Evolutionary conservation across 1,140 invertebrate genomes (phyloP).

Genomic region (Xylocopa sonorina): DNA sequence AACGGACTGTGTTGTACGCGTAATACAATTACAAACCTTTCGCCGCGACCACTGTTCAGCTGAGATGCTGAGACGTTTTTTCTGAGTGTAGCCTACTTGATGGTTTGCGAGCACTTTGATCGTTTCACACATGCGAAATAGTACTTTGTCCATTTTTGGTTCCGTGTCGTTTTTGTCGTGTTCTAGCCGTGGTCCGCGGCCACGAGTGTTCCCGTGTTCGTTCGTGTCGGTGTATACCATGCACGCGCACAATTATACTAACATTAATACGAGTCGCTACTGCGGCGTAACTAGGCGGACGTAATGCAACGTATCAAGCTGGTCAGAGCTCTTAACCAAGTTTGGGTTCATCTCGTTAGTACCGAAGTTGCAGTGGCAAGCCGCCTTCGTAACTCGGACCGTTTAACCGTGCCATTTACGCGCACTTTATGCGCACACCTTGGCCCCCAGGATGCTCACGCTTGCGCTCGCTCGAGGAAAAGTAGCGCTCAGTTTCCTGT

Average conservation of each 20-base stretch:
- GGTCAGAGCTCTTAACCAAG: slow-evolving; percentile 27
- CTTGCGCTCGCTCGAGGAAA: neutral
- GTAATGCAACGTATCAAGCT: slow-evolving; percentile 45
- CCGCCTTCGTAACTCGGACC: slow-evolving; percentile 34
- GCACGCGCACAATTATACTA: slow-evolving; percentile 59
- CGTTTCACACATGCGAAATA: slow-evolving; percentile 58
- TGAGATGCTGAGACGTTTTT: slow-evolving; percentile 15
- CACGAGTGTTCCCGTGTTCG: slow-evolving; percentile 18
- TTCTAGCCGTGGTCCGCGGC: slow-evolving; percentile 4
- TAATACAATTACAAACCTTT: slow-evolving; percentile 45
- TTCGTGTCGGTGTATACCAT: slow-evolving; percentile 40
- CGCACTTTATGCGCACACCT: neutral
- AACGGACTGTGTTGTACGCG: slow-evolving; percentile 31
- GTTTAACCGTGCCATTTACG: neutral
- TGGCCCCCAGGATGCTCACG: neutral
- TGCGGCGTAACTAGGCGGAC: slow-evolving; percentile 34
- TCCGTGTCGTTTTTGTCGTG: slow-evolving; percentile 39
- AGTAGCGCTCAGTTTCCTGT: no score
- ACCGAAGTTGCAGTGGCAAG: slow-evolving; percentile 29
- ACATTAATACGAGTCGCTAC: slow-evolving; percentile 32
- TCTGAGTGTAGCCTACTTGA: slow-evolving; percentile 48
- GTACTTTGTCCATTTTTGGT: slow-evolving; percentile 67
- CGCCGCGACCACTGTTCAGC: slow-evolving; percentile 16
- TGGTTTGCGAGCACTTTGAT: slow-evolving; percentile 32
- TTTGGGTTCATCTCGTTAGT: slow-evolving; percentile 38